Conservation (phyloP, 1,140 invertebrate species). For the Manduca sexta region DNA sequence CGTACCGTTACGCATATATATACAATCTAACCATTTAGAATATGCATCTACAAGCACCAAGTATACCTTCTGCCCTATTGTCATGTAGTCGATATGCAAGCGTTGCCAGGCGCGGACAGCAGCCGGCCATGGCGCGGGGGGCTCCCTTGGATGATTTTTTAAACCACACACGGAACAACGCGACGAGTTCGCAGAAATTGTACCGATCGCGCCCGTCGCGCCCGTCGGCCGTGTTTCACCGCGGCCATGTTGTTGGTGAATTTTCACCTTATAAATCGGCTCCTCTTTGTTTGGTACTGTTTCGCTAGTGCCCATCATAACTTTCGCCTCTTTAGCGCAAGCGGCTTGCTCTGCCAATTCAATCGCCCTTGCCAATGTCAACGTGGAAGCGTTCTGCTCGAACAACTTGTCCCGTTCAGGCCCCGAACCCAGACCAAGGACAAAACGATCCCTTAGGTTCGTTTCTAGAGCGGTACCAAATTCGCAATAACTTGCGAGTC, state of each 20-base stretch:
- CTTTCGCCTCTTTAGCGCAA: conserved; percentile 4
- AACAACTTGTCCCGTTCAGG: conserved; percentile 8
- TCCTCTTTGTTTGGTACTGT: conserved; percentile 5
- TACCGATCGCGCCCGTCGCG: neutral
- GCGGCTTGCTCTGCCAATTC: conserved; percentile 10
- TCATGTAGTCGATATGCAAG: too few species aligned
- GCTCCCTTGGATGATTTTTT: neutral
- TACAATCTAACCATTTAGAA: neutral
- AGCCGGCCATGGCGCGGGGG: too few species aligned
- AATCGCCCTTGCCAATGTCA: neutral
- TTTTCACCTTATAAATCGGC: conserved; percentile 1
- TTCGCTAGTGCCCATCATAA: too few species aligned
- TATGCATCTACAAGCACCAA: too few species aligned
- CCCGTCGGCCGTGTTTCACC: too few species aligned
- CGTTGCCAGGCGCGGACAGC: too few species aligned
- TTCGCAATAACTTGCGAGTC: conserved; percentile 16
- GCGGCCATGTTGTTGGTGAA: neutral
- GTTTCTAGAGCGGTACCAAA: conserved; percentile 10
- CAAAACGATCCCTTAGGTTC: conserved; percentile 10
- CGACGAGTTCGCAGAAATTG: neutral
- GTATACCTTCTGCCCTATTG: too few species aligned
- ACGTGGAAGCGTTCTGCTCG: neutral
- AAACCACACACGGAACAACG: conserved; percentile 14
- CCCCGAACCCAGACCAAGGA: conserved; percentile 10
- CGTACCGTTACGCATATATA: too few species aligned